Conservation (phyloP, 2,888 invertebrate genomes). For the Yponomeuta evonymella region DNA sequence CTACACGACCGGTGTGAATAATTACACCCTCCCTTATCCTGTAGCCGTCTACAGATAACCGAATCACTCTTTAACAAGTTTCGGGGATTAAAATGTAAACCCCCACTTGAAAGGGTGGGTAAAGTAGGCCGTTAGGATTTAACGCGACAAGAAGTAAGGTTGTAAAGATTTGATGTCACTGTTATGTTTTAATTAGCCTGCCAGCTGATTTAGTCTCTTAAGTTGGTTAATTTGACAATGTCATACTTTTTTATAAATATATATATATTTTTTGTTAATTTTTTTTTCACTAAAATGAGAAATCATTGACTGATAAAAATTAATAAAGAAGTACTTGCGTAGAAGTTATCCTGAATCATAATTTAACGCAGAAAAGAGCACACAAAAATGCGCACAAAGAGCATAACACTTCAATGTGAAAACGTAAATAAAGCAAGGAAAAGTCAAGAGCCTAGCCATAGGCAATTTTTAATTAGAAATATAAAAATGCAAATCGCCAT, state of each 20-base stretch:
- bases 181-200: neutral
- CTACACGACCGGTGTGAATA: conserved; percentile 49
- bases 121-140: neutral
- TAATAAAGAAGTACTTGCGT: too few relatives aligned
- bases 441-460: neutral
- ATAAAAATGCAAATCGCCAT: neutral
- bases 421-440: conserved; percentile 32
- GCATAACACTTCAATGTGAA: neutral
- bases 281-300: too few relatives aligned
- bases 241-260: too few relatives aligned
- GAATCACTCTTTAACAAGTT: conserved; percentile 57
- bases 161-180: neutral
- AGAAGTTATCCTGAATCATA: too few relatives aligned
- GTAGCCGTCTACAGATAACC: conserved; percentile 43
- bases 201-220: neutral
- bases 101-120: neutral
- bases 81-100: conserved; percentile 23
- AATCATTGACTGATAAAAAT: too few relatives aligned
- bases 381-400: neutral
- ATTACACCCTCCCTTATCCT: conserved; percentile 52
- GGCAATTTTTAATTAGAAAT: neutral
- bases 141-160: neutral
- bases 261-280: too few relatives aligned
- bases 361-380: too few relatives aligned
- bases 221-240: too few relatives aligned